A percentile compares a stretch with the other conserved stretches of the same genome.
Evolutionary conservation across 2,113 vertebrate species (phyloP).

Genomic region (Abramis brama): DNA sequence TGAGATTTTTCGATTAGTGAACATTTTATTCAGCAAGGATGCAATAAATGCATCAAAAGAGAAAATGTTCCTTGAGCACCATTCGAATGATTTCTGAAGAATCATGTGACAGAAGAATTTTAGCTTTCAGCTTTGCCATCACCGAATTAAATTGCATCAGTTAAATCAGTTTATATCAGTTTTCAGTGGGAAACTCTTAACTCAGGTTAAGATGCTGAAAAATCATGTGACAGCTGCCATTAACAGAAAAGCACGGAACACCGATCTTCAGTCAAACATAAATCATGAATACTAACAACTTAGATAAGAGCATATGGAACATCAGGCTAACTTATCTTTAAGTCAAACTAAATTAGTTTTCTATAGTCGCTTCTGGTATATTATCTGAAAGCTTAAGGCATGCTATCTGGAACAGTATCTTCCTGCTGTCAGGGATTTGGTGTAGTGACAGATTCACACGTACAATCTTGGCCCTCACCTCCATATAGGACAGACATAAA

Average conservation of each 20-base stretch:
- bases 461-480: background rate
- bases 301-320: constrained; percentile 36
- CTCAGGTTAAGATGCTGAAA: background rate
- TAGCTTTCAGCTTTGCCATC: no score
- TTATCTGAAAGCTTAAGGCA: constrained; percentile 33
- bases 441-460: constrained; percentile 15
- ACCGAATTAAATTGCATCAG: no score
- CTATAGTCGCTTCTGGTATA: constrained; percentile 29
- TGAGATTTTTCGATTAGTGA: no score
- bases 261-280: constrained; percentile 22
- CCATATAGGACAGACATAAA: background rate
- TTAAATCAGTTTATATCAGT: no score
- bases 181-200: background rate
- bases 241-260: background rate
- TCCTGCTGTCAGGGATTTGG: constrained; percentile 41
- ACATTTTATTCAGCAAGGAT: background rate
- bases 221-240: background rate
- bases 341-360: constrained; percentile 39
- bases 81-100: background rate
- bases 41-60: background rate
- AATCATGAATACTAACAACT: constrained; percentile 32
- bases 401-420: constrained; percentile 25
- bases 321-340: constrained; percentile 43
- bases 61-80: background rate
- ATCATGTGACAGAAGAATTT: no score